Evolutionary conservation across 1,140 invertebrate genomes (phyloP).

Genomic region (Zaprionus taronus): DNA sequence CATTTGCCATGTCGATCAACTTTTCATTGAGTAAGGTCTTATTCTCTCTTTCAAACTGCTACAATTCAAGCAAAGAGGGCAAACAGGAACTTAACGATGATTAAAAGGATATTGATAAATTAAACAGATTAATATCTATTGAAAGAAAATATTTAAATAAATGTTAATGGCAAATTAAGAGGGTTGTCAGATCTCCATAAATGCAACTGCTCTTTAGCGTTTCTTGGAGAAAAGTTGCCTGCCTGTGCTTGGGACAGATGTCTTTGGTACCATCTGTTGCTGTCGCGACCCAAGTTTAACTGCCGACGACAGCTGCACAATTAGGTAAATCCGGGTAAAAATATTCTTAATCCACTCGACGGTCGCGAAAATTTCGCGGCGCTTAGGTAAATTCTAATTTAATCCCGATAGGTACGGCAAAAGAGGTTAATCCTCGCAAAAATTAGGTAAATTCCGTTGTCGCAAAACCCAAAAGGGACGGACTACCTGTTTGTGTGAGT

Average conservation of each 20-base stretch:
- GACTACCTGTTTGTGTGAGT: constrained; percentile 22
- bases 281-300: not conserved
- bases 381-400: too few relatives aligned
- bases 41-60: too few relatives aligned
- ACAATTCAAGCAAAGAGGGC: too few relatives aligned
- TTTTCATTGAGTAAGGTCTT: not conserved
- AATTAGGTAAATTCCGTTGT: not conserved
- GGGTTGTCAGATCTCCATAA: too few relatives aligned
- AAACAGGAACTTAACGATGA: too few relatives aligned
- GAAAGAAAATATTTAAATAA: too few relatives aligned
- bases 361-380: too few relatives aligned
- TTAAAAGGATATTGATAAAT: too few relatives aligned
- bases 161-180: too few relatives aligned
- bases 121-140: too few relatives aligned
- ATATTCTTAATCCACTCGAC: not conserved
- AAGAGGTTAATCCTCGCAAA: constrained; percentile 17
- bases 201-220: too few relatives aligned
- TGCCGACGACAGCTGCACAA: constrained; percentile 3
- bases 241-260: not conserved
- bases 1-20: not conserved
- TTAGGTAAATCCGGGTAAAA: not conserved
- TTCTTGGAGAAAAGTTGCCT: not conserved
- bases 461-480: not conserved
- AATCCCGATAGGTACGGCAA: not conserved
- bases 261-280: not conserved